Conservation (phyloP, 1,140 invertebrate species). For the Drosophila ercepeae region DNA sequence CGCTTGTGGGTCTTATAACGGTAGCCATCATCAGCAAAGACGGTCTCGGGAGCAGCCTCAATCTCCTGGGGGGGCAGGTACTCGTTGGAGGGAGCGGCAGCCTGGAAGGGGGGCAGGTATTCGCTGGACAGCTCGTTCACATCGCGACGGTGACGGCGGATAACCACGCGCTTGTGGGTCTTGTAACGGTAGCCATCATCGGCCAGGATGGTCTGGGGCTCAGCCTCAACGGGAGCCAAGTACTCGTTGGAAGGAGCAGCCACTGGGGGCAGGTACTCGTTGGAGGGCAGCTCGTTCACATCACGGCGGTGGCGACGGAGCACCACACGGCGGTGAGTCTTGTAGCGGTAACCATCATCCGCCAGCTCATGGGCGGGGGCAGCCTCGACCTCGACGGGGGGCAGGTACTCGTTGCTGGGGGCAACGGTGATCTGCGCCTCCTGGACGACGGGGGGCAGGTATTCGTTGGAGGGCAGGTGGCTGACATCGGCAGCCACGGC, state of each 20-base stretch:
- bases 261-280: slow-evolving; percentile 67
- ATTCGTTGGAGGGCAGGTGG: slow-evolving; percentile 76
- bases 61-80: slow-evolving; percentile 51
- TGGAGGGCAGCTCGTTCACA: slow-evolving; percentile 56
- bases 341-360: slow-evolving; percentile 71
- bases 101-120: slow-evolving; percentile 63
- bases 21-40: slow-evolving; percentile 53
- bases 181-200: slow-evolving; percentile 73
- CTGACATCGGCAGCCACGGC: slow-evolving; percentile 78
- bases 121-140: slow-evolving; percentile 63
- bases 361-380: slow-evolving; percentile 53
- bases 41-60: slow-evolving; percentile 20
- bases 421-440: slow-evolving; percentile 46
- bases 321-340: slow-evolving; percentile 64
- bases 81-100: slow-evolving; percentile 42
- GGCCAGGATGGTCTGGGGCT: slow-evolving; percentile 53
- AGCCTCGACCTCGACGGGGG: slow-evolving; percentile 30
- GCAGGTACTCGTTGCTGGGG: slow-evolving; percentile 63
- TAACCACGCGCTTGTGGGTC: slow-evolving; percentile 61
- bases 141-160: slow-evolving; percentile 69
- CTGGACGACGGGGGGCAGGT: slow-evolving; percentile 59
- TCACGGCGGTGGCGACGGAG: slow-evolving; percentile 68
- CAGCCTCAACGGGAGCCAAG: slow-evolving; percentile 37
- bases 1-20: slow-evolving; percentile 69
- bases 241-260: slow-evolving; percentile 48